Evolutionary conservation across 2,113 vertebrate genomes (phyloP).

Genomic region (Rhinopomastus cyanomelas): DNA sequence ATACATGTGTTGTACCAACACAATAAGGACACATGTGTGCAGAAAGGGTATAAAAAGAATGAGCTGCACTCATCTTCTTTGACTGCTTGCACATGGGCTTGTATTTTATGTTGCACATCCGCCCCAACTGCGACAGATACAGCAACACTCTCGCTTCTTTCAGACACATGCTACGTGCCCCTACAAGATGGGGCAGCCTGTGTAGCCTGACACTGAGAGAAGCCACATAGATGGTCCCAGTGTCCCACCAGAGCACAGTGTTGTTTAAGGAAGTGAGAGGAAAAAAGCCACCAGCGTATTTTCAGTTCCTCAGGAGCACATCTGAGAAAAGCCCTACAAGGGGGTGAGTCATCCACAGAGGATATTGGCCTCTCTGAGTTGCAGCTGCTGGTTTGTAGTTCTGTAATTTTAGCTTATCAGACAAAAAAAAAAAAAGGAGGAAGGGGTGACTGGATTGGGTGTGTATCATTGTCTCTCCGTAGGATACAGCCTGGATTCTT

Average conservation of each 20-base stretch:
- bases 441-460: background rate
- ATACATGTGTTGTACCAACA: too few relatives aligned
- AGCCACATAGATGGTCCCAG: background rate
- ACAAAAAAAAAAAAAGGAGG: background rate
- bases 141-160: background rate
- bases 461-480: background rate
- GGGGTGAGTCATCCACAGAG: slow-evolving; percentile 11
- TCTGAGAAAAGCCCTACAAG: background rate
- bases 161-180: rapidly evolving
- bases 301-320: slow-evolving; percentile 42
- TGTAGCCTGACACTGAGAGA: background rate
- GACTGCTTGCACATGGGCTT: too few relatives aligned
- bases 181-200: background rate
- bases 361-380: background rate
- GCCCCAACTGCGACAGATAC: too few relatives aligned
- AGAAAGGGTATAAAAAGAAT: too few relatives aligned
- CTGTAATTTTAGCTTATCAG: background rate
- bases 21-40: too few relatives aligned
- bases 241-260: background rate
- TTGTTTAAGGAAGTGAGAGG: background rate
- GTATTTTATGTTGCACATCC: too few relatives aligned
- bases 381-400: slow-evolving; percentile 28
- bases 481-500: background rate
- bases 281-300: background rate
- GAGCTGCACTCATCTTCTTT: too few relatives aligned